Evolutionary conservation across 2,888 invertebrate genomes (phyloP), one percentile per base, ranked within the genome.

Genomic region (Pterostichus madidus): DNA sequence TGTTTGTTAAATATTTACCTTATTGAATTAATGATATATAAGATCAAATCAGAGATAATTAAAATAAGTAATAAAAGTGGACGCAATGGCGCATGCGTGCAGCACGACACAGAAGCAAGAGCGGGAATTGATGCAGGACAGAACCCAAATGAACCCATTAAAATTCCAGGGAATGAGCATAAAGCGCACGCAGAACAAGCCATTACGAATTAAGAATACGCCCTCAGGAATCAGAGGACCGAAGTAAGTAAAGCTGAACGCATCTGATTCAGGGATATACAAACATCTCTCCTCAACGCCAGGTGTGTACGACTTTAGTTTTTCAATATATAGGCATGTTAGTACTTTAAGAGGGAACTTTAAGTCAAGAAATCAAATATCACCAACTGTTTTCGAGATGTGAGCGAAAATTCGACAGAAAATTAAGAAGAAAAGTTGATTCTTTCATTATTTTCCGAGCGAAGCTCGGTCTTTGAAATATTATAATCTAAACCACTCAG

Each of bases 161-260:
- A 78, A 78, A 61, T 78, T 61, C 78, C 39, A 39, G 39, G 15
- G 77, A 39, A 56, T 39, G 39, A 59, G 32, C 39, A 49, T 68
- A 52, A 64, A 71, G 46, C 15, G 39, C 17, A 71, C 68, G 17
- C 68, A 68, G 68, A 68, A 80, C 80, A 80, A 80, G 80, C 68
- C 80, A 80, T 80, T 68, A 68, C 46, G 68, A 80, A 80, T 80
- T 80, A 80, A 80, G 80, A 80, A 80, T 80, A 68, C 17, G 68
- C 44, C 68, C 68, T 17, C 17, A 71, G 68, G 68, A 71, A 71
- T 46, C 78, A 53, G 31, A 59, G 61, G 59, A 61, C 17, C 56
- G 44, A 17, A 78, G 61, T 78, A 59, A 32, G 39, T 59, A 46
- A 78, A 44, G 46, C 35, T 24, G 78, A 59, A 24, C 17, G 24